Percentiles rank a stretch among this genome's conserved stretches.
Evolutionary conservation across 2,888 invertebrate species (phyloP).

Genomic region (Melinaea marsaeus): DNA sequence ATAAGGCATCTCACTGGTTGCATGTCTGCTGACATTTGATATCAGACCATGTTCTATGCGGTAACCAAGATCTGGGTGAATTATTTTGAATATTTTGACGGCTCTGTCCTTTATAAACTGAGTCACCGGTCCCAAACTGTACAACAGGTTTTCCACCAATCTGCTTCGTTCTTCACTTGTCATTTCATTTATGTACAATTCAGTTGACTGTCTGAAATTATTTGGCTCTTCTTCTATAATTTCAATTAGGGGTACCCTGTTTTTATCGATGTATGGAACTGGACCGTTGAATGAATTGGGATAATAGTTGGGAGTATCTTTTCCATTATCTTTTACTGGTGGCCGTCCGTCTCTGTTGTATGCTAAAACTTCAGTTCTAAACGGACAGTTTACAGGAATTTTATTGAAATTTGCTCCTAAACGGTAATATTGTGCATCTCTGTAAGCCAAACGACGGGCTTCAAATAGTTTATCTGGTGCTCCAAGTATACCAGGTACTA

Average conservation of each 20-base stretch:
- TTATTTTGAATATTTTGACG: slow-evolving; percentile 87
- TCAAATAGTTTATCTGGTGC: slow-evolving; percentile 94
- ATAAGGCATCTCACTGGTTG: slow-evolving; percentile 45
- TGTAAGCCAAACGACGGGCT: slow-evolving; percentile 89
- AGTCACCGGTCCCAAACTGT: slow-evolving; percentile 83
- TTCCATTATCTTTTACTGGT: slow-evolving; percentile 86
- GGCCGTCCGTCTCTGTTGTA: slow-evolving; percentile 93
- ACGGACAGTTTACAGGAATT: slow-evolving; percentile 96
- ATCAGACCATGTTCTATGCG: slow-evolving; percentile 42
- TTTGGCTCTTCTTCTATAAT: slow-evolving; percentile 86
- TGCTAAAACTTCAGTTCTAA: slow-evolving; percentile 79
- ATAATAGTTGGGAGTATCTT: slow-evolving; percentile 93
- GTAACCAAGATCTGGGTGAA: slow-evolving; percentile 87
- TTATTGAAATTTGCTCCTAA: slow-evolving; percentile 93
- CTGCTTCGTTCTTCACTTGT: slow-evolving; percentile 84
- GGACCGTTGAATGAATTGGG: slow-evolving; percentile 96
- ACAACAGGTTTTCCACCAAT: slow-evolving; percentile 88
- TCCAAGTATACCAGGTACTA: slow-evolving; percentile 93
- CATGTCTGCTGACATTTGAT: slow-evolving; percentile 41
- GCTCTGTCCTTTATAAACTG: slow-evolving; percentile 76
- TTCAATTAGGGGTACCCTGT: slow-evolving; percentile 72
- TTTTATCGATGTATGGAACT: slow-evolving; percentile 79
- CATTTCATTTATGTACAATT: slow-evolving; percentile 87
- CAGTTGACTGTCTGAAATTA: slow-evolving; percentile 89
- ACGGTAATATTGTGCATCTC: slow-evolving; percentile 90